Evolutionary conservation across 2,888 invertebrate species (phyloP), one percentile per base, ranked within the genome.

Genomic region (Coelinius sp.): DNA sequence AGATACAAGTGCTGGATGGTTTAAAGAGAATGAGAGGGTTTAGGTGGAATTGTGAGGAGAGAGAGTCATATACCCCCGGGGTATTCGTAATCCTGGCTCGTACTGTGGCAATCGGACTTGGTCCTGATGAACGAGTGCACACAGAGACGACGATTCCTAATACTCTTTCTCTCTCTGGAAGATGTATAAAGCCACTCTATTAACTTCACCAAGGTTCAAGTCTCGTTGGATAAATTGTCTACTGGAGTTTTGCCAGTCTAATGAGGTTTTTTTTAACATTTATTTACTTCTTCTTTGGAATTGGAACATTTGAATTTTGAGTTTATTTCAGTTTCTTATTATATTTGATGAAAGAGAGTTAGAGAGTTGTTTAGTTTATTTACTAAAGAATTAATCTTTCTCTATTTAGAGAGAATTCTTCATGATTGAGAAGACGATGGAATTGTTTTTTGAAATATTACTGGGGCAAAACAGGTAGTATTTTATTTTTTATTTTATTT

Each of bases 71-170:
- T 70, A 17, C 71, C 71, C 63, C 62, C 35, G 69, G 71, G 73
- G 70, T 74, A 73, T 75, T 79, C 68, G 78, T 82, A 82, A 83
- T 83, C 78, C 81, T 75, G 64, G 78, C 75, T 83, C 77, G 75
- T 77, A 79, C 78, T 75, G 17, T 20, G 67, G 78, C 80, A 80
- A 81, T 82, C 79, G 78, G 78, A 78, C 74, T 73, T 74, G 76
- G 71, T 72, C 53, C 74, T 76, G 79, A 79, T 71, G 76, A 80
- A 78, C 74, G 75, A 41, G 52, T 67, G 64, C 52, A 53, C 52
- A 52, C 46, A 64, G 41, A 69, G 65, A 73, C 52, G 38, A 31
- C 53, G 52, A 31, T 66, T 44, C 56, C 24, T 70, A 38, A 56
- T 68, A 17, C 53, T 49, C 53, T 38, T 38, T 20, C 31, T 53